These are phyloP conservation scores for Pseudomugil gertrudae DNA, from an alignment of 2,797 vertebrate species.

Conservation along the genomic window DNA sequence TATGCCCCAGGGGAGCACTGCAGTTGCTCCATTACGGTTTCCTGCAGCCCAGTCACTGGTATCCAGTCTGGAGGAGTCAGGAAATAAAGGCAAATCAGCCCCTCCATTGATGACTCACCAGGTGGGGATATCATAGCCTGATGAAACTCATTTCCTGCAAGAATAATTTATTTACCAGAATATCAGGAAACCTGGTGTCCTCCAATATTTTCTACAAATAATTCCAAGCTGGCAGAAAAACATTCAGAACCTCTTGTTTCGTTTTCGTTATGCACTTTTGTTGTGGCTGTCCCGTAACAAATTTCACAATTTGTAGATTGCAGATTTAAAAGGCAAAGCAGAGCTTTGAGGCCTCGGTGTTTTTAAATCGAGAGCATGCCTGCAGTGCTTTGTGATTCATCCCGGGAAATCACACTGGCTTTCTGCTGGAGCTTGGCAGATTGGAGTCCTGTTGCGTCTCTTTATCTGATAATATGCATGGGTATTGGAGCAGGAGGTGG, in stretches of 20 bases:
- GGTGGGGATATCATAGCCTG: conserved; percentile 55
- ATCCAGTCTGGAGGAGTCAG: conserved; percentile 46
- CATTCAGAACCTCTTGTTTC: conserved; percentile 11
- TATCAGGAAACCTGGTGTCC: conserved; percentile 25
- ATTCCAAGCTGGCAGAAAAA: conserved; percentile 19
- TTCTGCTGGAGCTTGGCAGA: conserved; percentile 38
- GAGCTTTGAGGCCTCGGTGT: conserved; percentile 41
- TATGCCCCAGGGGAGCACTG: conserved; percentile 33
- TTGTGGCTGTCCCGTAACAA: conserved; percentile 16
- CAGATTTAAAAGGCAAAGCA: conserved; percentile 39
- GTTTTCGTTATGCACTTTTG: conserved; percentile 24
- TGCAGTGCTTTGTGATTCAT: conserved; percentile 49
- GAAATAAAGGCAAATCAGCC: conserved; percentile 72
- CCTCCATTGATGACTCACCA: conserved; percentile 62
- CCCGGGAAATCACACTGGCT: conserved; percentile 44
- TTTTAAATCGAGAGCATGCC: conserved; percentile 51
- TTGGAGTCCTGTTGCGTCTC: conserved; percentile 49
- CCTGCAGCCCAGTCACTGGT: conserved; percentile 52
- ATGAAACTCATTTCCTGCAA: conserved; percentile 52
- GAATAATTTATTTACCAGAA: conserved; percentile 35
- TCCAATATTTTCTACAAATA: conserved; percentile 23
- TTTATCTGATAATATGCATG: conserved; percentile 53
- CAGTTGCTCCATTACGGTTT: conserved; percentile 54
- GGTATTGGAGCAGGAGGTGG: conserved; percentile 23
- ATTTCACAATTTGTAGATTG: conserved; percentile 46